phyloP scores from a whole-genome alignment of 1,140 invertebrate species.

The Gonatopus flavifemur region DNA sequence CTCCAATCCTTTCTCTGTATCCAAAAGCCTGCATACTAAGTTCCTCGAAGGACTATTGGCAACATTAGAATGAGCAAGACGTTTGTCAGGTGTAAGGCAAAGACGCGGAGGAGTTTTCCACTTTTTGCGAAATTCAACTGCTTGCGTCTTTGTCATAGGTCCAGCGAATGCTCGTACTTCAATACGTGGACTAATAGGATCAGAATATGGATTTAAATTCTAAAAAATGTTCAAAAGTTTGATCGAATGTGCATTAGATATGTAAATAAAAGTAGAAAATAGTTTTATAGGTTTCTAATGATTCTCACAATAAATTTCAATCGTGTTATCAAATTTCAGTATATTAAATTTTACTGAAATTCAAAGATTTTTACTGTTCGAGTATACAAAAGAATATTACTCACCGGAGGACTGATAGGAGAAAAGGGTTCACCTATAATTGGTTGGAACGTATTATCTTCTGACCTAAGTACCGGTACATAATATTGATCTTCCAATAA shows the following conservation, averaged over 20 bases:
- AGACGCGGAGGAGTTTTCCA: constrained; percentile 79
- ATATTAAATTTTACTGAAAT: neutral
- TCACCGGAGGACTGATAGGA: constrained; percentile 66
- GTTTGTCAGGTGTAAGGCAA: constrained; percentile 19
- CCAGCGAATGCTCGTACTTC: constrained; percentile 82
- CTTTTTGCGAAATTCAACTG: constrained; percentile 70
- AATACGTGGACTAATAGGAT: constrained; percentile 68
- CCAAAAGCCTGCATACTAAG: constrained; percentile 66
- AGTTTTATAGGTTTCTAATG: neutral
- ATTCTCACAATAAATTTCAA: constrained; percentile 1
- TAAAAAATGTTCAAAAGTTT: constrained; percentile 39
- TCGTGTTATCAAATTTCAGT: constrained; percentile 5
- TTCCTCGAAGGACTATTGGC: constrained; percentile 33
- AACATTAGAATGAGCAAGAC: constrained; percentile 19
- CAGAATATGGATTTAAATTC: constrained; percentile 64
- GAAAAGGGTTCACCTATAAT: constrained; percentile 75
- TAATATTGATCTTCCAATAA: constrained; percentile 76
- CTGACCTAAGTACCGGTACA: constrained; percentile 78
- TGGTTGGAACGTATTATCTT: constrained; percentile 72
- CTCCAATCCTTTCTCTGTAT: constrained; percentile 84
- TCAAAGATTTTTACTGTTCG: neutral
- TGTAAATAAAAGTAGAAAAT: constrained; percentile 4
- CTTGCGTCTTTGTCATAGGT: constrained; percentile 77
- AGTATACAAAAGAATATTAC: constrained; percentile 17
- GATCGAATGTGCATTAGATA: neutral